Evolutionary conservation across 2,113 vertebrate species (phyloP).

Genomic region (Symphodus melops): DNA sequence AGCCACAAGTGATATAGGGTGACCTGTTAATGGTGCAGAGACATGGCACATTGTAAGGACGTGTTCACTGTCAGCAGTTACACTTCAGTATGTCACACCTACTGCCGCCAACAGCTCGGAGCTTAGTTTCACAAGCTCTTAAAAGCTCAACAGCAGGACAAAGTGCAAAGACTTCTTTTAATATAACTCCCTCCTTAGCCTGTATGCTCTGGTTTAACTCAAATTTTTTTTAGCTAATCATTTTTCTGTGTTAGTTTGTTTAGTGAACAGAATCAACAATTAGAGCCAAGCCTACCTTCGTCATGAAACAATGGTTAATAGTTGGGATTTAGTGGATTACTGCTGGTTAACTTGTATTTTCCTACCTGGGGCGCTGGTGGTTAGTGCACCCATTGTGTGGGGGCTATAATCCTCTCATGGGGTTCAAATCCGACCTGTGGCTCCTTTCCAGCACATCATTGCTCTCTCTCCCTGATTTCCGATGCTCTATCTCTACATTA

Average conservation of each 20-base stretch:
- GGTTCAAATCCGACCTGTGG: too few relatives aligned
- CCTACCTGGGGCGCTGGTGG: too few relatives aligned
- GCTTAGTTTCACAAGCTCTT: conserved; percentile 34
- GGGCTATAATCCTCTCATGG: too few relatives aligned
- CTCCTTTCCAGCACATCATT: too few relatives aligned
- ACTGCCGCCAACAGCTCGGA: conserved; percentile 48
- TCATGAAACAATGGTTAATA: too few relatives aligned
- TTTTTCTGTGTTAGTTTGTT: not conserved
- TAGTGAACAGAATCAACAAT: not conserved
- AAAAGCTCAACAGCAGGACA: not conserved
- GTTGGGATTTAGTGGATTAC: too few relatives aligned
- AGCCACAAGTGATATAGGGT: conserved; percentile 34
- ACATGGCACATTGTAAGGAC: conserved; percentile 61
- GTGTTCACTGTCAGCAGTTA: conserved; percentile 35
- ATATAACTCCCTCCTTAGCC: not conserved
- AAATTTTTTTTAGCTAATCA: not conserved
- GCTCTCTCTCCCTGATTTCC: too few relatives aligned
- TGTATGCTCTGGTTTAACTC: not conserved
- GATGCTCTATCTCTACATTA: too few relatives aligned
- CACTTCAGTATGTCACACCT: conserved; percentile 56
- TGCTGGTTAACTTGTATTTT: too few relatives aligned
- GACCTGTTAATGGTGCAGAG: conserved; percentile 62
- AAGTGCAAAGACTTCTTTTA: conserved; percentile 1
- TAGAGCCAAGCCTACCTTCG: too few relatives aligned
- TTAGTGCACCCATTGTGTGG: too few relatives aligned